Percentiles rank a stretch among this genome's conserved stretches.
Conservation (phyloP, 2,113 vertebrate species). For the Pipra filicauda region DNA sequence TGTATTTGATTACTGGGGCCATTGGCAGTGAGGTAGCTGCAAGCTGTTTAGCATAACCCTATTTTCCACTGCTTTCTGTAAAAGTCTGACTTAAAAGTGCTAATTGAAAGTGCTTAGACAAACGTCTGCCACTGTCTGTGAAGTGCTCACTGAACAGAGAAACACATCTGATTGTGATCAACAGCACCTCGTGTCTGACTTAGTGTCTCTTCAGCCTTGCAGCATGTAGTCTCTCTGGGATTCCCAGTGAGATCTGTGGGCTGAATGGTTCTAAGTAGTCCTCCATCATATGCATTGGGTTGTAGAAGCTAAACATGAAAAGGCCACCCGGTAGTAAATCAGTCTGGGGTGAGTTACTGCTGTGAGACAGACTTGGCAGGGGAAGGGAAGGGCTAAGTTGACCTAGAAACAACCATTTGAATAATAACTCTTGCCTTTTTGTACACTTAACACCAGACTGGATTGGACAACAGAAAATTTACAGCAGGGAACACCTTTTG, state of each 20-base stretch:
- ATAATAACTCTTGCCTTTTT: background rate
- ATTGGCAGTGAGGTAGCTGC: background rate
- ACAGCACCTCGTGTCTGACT: background rate
- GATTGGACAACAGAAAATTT: background rate
- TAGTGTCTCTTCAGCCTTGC: background rate
- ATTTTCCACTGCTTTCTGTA: background rate
- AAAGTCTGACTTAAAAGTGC: background rate
- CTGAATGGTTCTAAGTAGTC: background rate
- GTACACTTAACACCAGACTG: background rate
- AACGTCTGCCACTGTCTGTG: rapidly evolving
- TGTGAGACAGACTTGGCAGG: background rate
- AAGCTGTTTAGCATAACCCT: background rate
- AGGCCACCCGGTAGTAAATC: background rate
- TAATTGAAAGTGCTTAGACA: background rate
- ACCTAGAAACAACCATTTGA: background rate
- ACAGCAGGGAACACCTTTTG: background rate
- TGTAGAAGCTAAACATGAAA: background rate
- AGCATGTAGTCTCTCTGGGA: background rate
- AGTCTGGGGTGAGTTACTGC: background rate
- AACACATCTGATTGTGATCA: background rate
- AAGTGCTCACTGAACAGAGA: background rate
- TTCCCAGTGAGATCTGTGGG: background rate
- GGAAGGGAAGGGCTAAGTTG: background rate
- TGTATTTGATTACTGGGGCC: background rate
- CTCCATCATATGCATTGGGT: background rate